phyloP scores from a whole-genome alignment of 1,140 invertebrate genomes.

The Bombus superbus region DNA sequence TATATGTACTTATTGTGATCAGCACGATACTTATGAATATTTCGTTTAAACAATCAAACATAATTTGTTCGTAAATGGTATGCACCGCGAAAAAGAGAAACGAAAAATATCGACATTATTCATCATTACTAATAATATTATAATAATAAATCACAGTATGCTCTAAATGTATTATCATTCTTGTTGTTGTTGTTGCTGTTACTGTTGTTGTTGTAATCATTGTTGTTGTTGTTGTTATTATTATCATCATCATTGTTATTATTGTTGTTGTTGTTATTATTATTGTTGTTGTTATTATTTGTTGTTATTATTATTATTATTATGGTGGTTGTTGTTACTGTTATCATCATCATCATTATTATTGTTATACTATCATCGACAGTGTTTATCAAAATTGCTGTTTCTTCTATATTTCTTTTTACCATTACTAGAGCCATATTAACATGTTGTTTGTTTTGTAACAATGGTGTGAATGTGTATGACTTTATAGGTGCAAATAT shows the following conservation, averaged over 20 bases:
- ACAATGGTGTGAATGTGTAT: slow-evolving; percentile 66
- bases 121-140: slow-evolving; percentile 76
- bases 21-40: slow-evolving; percentile 68
- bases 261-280: background rate
- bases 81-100: slow-evolving; percentile 40
- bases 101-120: slow-evolving; percentile 53
- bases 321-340: no score
- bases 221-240: background rate
- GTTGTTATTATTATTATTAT: no score
- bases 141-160: slow-evolving; percentile 80
- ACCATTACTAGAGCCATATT: background rate
- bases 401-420: background rate
- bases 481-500: slow-evolving; percentile 19
- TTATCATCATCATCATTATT: slow-evolving; percentile 9
- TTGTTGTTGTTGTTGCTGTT: slow-evolving; percentile 15
- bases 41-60: slow-evolving; percentile 72
- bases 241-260: no score
- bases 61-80: slow-evolving; percentile 74
- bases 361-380: background rate
- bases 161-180: slow-evolving; percentile 73
- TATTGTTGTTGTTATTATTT: no score
- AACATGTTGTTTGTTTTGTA: slow-evolving; percentile 65
- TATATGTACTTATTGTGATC: slow-evolving; percentile 42
- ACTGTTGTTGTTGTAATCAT: slow-evolving; percentile 3
- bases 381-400: background rate